These are phyloP conservation scores for Periparus ater DNA, from an alignment of 2,797 vertebrate species.

Conservation along the genomic window DNA sequence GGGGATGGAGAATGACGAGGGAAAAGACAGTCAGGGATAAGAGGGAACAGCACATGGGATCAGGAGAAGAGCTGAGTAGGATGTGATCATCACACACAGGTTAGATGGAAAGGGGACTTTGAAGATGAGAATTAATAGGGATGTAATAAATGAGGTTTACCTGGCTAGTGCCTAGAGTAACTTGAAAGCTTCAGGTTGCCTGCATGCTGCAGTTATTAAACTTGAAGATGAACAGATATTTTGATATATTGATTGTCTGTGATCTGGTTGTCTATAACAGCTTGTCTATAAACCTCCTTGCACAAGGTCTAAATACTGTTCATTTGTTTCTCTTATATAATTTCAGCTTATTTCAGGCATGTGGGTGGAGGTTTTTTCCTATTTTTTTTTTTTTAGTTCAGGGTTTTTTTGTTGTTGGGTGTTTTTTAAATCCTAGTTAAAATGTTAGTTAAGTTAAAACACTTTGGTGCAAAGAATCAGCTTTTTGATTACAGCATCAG, in stretches of 20 bases:
- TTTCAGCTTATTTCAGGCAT: background rate
- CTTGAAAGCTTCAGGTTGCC: background rate
- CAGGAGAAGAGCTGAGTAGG: background rate
- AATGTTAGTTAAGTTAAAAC: background rate
- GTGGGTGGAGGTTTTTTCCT: background rate
- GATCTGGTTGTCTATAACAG: background rate
- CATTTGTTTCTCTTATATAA: background rate
- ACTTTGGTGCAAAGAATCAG: background rate
- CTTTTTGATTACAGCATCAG: background rate
- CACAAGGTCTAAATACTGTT: background rate
- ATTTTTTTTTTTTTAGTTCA: background rate
- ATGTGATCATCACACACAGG: background rate
- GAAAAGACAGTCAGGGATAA: background rate
- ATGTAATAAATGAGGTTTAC: background rate
- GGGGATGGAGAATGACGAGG: background rate
- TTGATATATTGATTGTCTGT: background rate
- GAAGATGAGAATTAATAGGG: background rate
- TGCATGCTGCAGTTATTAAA: background rate
- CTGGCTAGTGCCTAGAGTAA: background rate
- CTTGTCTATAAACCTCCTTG: background rate
- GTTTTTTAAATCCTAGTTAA: background rate
- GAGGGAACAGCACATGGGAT: background rate
- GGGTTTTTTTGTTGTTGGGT: background rate
- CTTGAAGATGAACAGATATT: background rate
- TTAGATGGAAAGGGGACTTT: background rate